These are phyloP conservation scores for Actenoides hombroni DNA, from an alignment of 2,113 vertebrate species.

Conservation along the genomic window DNA sequence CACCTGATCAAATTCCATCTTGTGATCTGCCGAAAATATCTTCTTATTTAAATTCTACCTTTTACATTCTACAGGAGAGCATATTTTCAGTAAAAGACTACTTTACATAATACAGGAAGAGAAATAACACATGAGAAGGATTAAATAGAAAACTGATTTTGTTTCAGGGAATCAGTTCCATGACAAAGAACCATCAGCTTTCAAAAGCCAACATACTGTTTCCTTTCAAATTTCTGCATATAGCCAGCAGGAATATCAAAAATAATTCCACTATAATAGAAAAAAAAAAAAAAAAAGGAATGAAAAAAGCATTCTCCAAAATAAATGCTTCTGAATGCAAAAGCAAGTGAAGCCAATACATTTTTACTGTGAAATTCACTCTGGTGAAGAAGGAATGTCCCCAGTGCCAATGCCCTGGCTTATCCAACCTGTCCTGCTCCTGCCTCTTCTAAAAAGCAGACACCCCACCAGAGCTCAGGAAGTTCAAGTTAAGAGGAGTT, in stretches of 20 bases:
- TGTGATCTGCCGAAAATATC: not conserved
- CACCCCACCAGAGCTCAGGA: not conserved
- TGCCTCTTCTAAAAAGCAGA: not conserved
- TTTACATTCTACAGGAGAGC: not conserved
- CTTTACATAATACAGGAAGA: not conserved
- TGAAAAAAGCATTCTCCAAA: not conserved
- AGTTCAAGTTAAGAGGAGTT: not conserved
- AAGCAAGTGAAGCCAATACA: not conserved
- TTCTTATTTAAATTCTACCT: not conserved
- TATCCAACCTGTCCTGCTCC: not conserved
- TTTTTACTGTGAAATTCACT: not conserved
- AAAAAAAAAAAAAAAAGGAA: not conserved
- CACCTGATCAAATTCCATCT: not conserved
- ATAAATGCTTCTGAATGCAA: not conserved
- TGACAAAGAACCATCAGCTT: not conserved
- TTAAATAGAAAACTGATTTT: not conserved
- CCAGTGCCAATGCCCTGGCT: not conserved
- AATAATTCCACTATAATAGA: not conserved
- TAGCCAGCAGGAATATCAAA: not conserved
- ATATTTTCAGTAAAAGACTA: not conserved
- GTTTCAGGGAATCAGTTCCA: not conserved
- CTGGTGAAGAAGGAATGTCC: not conserved
- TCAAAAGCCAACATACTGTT: not conserved
- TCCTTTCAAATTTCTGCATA: not conserved
- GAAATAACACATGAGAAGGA: not conserved